Base-by-base conservation (phyloP, 2,888 invertebrate species). In the Caenorhabditis sinica region DNA sequence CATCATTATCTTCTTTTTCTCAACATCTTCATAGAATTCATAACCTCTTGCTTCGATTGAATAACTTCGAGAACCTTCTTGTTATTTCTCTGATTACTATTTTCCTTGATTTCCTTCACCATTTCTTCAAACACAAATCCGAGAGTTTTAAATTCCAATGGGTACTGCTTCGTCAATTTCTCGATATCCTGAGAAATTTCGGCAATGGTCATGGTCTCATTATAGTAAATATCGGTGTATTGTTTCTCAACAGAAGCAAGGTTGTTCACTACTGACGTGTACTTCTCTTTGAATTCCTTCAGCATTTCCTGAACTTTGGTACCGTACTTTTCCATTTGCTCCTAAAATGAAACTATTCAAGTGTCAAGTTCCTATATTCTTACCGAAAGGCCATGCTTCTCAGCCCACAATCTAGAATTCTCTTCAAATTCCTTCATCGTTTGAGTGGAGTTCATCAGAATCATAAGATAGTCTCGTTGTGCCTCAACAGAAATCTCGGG, bases 131-230 rank as follows among this genome's bases (percentile, higher is more conserved):
- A 60, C 17, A 60, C 4, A 60, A 3, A 60, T 60, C 33, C 17
- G 33, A 60, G 30, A 33, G 33, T 60, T 60, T 33, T 28, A 1
- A 60, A 33, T 25, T 60, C 58, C 33, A 60, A 33, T 60, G 58
- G 58, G 33, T 60, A 33, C n/a, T 60, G 58, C 6, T 33, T 6
- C 2, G 17, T 17, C 30, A 60, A n/a, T n/a, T 30, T 13, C 13
- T 60, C 58, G 8, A 60, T n/a, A 6, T 25, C 13, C 3, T 33
- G 17, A n/a, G 15, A 8, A 4, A 60, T 60, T 33, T 60, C 58
- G n/a, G 30, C 15, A 3, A 60, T 30, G 15, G 58, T 60, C 17
- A 60, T 5, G 1, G 58, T 60, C 58, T 60, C 17, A 33, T 17
- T 60, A 8, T 33, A 17, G 5, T n/a, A 3, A 60, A 33, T 30